Evolutionary conservation across 2,113 vertebrate genomes (phyloP), one percentile per base, ranked within the genome.

Genomic region (Gopherus flavomarginatus): DNA sequence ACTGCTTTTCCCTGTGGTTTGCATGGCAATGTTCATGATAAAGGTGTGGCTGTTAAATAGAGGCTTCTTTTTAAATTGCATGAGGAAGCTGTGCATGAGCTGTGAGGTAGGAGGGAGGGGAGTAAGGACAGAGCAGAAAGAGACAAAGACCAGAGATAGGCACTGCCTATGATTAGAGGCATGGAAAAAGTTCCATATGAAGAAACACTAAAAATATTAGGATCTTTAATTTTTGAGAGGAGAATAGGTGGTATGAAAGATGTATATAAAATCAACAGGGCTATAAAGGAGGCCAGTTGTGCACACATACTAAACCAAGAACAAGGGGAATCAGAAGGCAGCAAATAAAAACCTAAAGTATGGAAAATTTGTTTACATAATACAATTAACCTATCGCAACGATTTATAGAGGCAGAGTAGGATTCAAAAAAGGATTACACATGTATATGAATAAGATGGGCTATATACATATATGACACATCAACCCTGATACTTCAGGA

Each of bases 381-480:
- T 5, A 42, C 22, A 38, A 12, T 42, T 75, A 75, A 75, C 5
- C n/a, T 12, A 5, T 24, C 38, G 38, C 38, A 75, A 24, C 38
- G 11, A 42, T 38, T 22, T 42, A 42, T 75, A 42, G 21, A 75
- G 38, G 38, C 69, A 75, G 38, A 42, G 29, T 65, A 65, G 31
- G 31, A 65, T 65, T 65, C 62, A 65, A 7, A 65, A 65, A 65
- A n/a, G 57, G 31, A 65, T 65, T 65, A 65, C 31, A n/a, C 31
- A 35, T n/a, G 31, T 65, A 35, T 65, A 65, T 35, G 29, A 35
- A 35, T 35, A 8, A n/a, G 31, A 35, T 17, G 31, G 31, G 16
- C 14, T 35, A 35, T 65, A 65, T 35, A 65, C 31, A 17, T 35
- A 35, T 65, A 65, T 65, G 62, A 26, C 0, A 1, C 1, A 0